A percentile compares a stretch with the other conserved stretches of the same genome.
phyloP scores from a whole-genome alignment of 2,888 invertebrate genomes.

The Epinotia nisella region DNA sequence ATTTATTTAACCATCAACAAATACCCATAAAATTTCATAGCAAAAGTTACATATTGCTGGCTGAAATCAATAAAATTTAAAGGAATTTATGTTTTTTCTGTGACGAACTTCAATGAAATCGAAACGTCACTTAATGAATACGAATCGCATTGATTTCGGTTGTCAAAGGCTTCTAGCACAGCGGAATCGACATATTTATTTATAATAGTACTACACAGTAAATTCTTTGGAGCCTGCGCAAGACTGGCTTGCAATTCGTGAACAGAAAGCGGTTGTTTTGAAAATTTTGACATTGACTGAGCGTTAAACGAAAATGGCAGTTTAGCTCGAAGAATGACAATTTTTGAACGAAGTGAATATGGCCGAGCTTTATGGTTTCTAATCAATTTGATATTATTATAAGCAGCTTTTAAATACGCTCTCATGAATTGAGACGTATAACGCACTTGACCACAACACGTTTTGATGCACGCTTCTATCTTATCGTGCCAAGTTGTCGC shows the following conservation, averaged over 20 bases:
- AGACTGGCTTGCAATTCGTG: conserved; percentile 39
- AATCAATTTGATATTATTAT: conserved; percentile 29
- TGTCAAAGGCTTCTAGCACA: conserved; percentile 28
- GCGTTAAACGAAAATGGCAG: neutral
- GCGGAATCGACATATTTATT: conserved; percentile 42
- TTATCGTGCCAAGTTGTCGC: conserved; percentile 13
- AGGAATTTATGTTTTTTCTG: neutral
- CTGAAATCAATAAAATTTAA: too few species aligned
- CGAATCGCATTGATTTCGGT: conserved; percentile 43
- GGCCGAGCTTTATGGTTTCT: conserved; percentile 26
- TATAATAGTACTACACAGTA: conserved; percentile 38
- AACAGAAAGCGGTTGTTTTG: conserved; percentile 22
- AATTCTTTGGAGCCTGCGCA: conserved; percentile 32
- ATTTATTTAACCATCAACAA: too few species aligned
- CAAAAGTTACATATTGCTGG: too few species aligned
- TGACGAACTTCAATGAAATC: conserved; percentile 3
- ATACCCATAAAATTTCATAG: neutral
- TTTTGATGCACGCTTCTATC: conserved; percentile 21
- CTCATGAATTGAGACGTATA: conserved; percentile 40
- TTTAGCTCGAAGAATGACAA: conserved; percentile 37
- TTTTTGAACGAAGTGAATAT: conserved; percentile 34
- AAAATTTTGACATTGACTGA: conserved; percentile 25
- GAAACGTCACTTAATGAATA: conserved; percentile 23
- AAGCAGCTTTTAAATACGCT: conserved; percentile 33
- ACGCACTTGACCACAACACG: neutral